phyloP scores from a whole-genome alignment of 1,140 invertebrate genomes.

The Drosophila parvula region DNA sequence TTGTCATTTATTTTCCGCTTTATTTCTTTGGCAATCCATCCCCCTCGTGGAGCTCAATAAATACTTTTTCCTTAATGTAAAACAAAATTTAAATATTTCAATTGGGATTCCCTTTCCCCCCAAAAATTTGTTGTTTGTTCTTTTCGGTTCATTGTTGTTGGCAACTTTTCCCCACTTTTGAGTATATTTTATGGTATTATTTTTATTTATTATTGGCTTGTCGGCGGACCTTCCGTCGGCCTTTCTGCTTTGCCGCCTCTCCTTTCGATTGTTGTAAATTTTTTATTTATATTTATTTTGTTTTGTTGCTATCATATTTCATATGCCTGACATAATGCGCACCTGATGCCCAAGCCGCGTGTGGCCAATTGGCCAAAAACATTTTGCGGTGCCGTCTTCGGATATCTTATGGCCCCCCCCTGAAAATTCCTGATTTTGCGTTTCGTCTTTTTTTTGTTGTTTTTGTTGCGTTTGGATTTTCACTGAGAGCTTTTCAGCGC shows the following conservation, averaged over 20 bases:
- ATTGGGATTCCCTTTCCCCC: slow-evolving; percentile 4
- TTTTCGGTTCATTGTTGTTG: slow-evolving; percentile 2
- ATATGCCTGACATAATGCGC: slow-evolving; percentile 74
- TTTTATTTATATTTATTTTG: slow-evolving; percentile 54
- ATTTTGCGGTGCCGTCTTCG: slow-evolving; percentile 42
- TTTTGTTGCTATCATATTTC: slow-evolving; percentile 67
- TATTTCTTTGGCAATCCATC: slow-evolving; percentile 5
- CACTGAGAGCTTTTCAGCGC: slow-evolving; percentile 56
- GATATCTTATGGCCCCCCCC: slow-evolving; percentile 5
- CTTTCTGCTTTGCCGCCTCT: slow-evolving; percentile 14
- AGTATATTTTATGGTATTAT: slow-evolving; percentile 50
- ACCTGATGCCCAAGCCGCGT: slow-evolving; percentile 65
- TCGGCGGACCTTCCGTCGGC: slow-evolving; percentile 6
- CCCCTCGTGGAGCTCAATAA: slow-evolving; percentile 12
- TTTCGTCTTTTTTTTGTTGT: background rate
- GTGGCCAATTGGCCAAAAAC: slow-evolving; percentile 63
- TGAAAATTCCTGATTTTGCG: background rate
- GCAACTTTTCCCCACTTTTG: slow-evolving; percentile 47
- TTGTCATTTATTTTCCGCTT: slow-evolving; percentile 43
- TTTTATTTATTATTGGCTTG: slow-evolving; percentile 51
- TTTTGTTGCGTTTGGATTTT: slow-evolving; percentile 8
- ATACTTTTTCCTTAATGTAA: slow-evolving; percentile 38
- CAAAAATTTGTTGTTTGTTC: background rate
- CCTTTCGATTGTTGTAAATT: slow-evolving; percentile 33
- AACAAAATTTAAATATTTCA: slow-evolving; percentile 43